Evolutionary conservation across 1,140 invertebrate species (phyloP), one percentile per base, ranked within the genome.

Genomic region (Meloidogyne floridensis): DNA sequence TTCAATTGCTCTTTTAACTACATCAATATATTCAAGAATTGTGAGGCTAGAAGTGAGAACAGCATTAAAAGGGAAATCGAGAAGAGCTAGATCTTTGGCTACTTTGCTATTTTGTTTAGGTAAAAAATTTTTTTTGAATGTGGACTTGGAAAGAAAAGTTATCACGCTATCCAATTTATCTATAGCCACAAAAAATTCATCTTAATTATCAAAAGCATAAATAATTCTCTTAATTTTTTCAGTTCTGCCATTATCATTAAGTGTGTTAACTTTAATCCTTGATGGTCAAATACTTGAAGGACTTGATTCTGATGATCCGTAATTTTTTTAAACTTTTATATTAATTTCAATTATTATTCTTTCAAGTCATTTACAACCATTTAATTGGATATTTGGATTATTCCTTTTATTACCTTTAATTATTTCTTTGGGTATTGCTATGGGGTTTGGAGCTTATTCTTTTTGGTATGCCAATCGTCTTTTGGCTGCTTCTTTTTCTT

Each of bases 361-460:
- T 54, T 76, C 3, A 32, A 86, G 85, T 11, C 15, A 32, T 43
- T 73, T 85, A 43, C 20, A 51, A n/a, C 75, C 86, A 5, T 82
- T 85, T 73, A 84, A 80, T 69, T 76, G 83, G 82, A 75, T 83
- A n/a, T 85, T 85, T 54, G 75, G 20, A n/a, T 56, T 84, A 15
- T 76, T 70, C 7, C 84, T 87, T 71, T 54, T 87, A 51, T 51
- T 84, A 11, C 84, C 84, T 20, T 71, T 85, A 20, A 75, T 86
- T 51, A 18, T 85, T 54, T 86, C 76, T 43, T 51, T 85, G 9
- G 84, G 86, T 15, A 69, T 75, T 73, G 84, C 84, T 43, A 73
- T 80, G 42, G 84, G 85, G 20, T 85, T 85, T 71, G 84, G 84
- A 43, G 76, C 13, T 20, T 85, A 86, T 47, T 85, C 85, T 32